Evolutionary conservation across 2,888 invertebrate genomes (phyloP).

Genomic region (Asteroscopus sphinx): DNA sequence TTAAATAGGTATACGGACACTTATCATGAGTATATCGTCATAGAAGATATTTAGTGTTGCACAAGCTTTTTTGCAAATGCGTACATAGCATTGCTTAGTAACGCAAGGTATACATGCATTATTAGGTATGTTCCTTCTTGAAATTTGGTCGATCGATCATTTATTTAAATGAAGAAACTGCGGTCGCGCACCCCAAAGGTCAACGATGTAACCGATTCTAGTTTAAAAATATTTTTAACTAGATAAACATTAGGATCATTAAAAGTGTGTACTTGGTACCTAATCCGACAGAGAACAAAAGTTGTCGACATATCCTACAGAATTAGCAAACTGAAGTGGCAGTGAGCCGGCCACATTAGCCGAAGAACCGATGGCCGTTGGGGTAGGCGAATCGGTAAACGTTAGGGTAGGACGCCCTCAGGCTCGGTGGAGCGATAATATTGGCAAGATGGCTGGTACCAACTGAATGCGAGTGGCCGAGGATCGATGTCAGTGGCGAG

Average conservation of each 20-base stretch:
- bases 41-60: neutral
- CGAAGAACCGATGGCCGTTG: too few relatives aligned
- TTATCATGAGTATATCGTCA: neutral
- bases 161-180: slow-evolving; percentile 46
- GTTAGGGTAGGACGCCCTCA: too few relatives aligned
- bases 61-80: neutral
- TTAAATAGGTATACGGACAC: slow-evolving; percentile 1
- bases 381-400: too few relatives aligned
- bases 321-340: too few relatives aligned
- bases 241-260: slow-evolving; percentile 21
- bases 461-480: too few relatives aligned
- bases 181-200: slow-evolving; percentile 49
- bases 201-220: slow-evolving; percentile 45
- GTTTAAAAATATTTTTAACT: slow-evolving; percentile 28
- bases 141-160: slow-evolving; percentile 43
- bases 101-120: neutral
- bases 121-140: slow-evolving; percentile 20
- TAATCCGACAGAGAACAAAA: too few relatives aligned
- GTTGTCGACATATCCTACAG: too few relatives aligned
- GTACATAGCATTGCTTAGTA: neutral
- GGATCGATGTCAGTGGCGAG: too few relatives aligned
- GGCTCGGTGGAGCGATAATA: too few relatives aligned
- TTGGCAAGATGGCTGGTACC: too few relatives aligned
- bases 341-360: too few relatives aligned
- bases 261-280: slow-evolving; percentile 8